A percentile compares a stretch with the other conserved stretches of the same genome.
Conservation (phyloP, 1,140 invertebrate genomes). For the Epicauta chinensis region DNA sequence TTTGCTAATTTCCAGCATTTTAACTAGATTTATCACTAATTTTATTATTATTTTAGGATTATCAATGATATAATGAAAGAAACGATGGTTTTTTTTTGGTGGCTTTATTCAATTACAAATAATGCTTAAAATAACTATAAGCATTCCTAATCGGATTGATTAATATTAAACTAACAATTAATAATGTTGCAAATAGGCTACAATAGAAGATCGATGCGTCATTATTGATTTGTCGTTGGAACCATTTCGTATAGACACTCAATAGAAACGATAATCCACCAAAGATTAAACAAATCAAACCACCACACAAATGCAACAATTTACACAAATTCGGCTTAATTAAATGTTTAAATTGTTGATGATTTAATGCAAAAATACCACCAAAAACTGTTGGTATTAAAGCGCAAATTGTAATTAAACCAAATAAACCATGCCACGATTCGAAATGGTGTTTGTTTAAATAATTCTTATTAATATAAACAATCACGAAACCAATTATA, state of each 20-base stretch:
- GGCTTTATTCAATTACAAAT: no score
- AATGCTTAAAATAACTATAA: no score
- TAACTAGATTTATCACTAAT: no score
- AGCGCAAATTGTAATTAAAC: conserved; percentile 22
- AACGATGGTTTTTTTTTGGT: no score
- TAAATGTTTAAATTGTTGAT: conserved; percentile 24
- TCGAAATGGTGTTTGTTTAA: conserved; percentile 29
- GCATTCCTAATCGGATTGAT: not conserved
- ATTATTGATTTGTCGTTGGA: conserved; percentile 17
- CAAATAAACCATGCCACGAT: conserved; percentile 30
- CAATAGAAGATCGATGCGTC: not conserved
- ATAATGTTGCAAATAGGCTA: not conserved
- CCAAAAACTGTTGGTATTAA: conserved; percentile 22
- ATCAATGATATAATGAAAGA: no score
- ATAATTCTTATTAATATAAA: conserved; percentile 27
- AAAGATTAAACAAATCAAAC: conserved; percentile 23
- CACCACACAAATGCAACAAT: conserved; percentile 26
- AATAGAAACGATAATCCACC: conserved; percentile 31
- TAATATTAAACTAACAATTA: not conserved
- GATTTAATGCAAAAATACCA: conserved; percentile 25
- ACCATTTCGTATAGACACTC: conserved; percentile 35
- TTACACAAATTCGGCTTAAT: conserved; percentile 24
- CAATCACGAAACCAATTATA: conserved; percentile 23
- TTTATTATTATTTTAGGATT: no score
- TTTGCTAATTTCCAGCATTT: no score